Evolutionary conservation across 2,113 vertebrate genomes (phyloP).

Genomic region (Pseudorectes ferrugineus): DNA sequence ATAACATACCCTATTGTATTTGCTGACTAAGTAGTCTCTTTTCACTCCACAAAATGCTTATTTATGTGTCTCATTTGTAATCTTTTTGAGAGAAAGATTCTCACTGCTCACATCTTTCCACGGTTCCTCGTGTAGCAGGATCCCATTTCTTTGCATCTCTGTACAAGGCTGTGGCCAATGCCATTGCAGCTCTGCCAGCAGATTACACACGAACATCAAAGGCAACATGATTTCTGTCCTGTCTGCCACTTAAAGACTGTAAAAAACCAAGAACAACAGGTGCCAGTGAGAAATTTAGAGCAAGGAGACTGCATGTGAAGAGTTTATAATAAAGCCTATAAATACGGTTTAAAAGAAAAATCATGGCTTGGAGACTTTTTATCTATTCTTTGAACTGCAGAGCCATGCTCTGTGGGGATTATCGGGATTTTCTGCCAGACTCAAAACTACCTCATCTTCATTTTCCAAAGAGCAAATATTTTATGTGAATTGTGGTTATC

Average conservation of each 20-base stretch:
- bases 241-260: not conserved
- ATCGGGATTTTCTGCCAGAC: not conserved
- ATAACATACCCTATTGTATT: not conserved
- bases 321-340: not conserved
- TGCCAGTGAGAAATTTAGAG: not conserved
- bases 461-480: not conserved
- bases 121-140: fast-evolving
- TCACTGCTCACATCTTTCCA: not conserved
- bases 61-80: not conserved
- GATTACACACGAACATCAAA: not conserved
- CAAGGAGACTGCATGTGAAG: not conserved
- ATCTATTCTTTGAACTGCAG: not conserved
- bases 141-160: not conserved
- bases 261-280: not conserved
- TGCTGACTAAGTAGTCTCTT: not conserved
- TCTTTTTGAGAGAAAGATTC: not conserved
- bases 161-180: fast-evolving
- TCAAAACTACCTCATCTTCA: not conserved
- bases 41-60: not conserved
- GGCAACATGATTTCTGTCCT: not conserved
- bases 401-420: not conserved
- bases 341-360: not conserved
- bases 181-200: not conserved
- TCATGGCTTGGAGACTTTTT: not conserved
- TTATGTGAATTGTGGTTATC: not conserved